These are phyloP conservation scores for Nyctibius bracteatus DNA, from an alignment of 2,113 vertebrate genomes.

Conservation along the genomic window DNA sequence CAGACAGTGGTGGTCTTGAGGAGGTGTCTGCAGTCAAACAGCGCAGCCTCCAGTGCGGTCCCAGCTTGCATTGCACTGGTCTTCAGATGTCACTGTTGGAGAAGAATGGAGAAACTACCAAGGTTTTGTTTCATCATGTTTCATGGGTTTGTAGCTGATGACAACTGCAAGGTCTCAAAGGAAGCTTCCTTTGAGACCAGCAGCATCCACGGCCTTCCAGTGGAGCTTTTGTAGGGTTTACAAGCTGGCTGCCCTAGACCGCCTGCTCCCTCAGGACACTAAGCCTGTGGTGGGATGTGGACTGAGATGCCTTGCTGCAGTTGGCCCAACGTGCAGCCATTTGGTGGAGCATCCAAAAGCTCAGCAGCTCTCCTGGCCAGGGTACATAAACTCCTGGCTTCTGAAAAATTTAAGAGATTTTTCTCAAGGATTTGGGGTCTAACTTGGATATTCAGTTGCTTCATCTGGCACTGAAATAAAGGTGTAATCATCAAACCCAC, in stretches of 20 bases:
- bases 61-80: background rate
- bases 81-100: background rate
- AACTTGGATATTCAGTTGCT: background rate
- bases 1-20: background rate
- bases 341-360: background rate
- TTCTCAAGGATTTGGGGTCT: background rate
- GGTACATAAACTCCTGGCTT: background rate
- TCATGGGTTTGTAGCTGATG: background rate
- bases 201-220: background rate
- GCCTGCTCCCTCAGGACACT: background rate
- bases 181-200: too few relatives aligned
- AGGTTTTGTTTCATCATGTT: background rate
- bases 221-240: background rate
- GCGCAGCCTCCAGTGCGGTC: background rate
- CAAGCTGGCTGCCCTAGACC: fast-evolving
- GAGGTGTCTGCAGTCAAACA: background rate
- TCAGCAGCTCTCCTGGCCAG: background rate
- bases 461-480: background rate
- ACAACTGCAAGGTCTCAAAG: background rate
- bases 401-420: background rate
- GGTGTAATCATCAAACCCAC: background rate
- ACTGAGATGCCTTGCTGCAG: background rate
- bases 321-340: background rate
- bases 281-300: background rate
- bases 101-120: background rate